Evolutionary conservation across 2,888 invertebrate genomes (phyloP).

Genomic region (Drosophila bunnanda): DNA sequence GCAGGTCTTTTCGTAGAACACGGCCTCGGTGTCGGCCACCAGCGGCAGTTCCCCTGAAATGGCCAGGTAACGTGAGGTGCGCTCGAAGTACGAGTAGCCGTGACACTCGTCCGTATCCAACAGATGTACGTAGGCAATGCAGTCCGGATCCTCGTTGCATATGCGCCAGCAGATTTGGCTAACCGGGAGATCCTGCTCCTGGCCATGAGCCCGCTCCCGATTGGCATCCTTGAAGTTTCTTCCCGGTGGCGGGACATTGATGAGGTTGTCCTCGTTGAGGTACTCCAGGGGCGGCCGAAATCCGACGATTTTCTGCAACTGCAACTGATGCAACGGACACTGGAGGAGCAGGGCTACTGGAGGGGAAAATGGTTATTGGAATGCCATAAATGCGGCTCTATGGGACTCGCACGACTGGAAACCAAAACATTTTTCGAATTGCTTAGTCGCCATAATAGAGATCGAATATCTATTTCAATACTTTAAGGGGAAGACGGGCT

Average conservation of each 20-base stretch:
- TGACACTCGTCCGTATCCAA: constrained; percentile 82
- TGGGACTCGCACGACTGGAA: constrained; percentile 57
- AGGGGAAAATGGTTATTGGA: constrained; percentile 16
- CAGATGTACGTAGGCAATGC: constrained; percentile 83
- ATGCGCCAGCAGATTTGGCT: constrained; percentile 81
- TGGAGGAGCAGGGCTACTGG: constrained; percentile 81
- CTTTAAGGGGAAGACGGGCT: constrained; percentile 11
- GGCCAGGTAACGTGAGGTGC: constrained; percentile 71
- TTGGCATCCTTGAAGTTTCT: constrained; percentile 72
- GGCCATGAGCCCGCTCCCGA: constrained; percentile 33
- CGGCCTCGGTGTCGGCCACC: constrained; percentile 82
- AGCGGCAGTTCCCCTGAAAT: constrained; percentile 74
- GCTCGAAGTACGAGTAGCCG: constrained; percentile 82
- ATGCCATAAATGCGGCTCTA: constrained; percentile 9
- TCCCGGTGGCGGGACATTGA: constrained; percentile 70
- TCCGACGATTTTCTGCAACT: constrained; percentile 84
- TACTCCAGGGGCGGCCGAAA: constrained; percentile 82
- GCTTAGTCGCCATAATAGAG: constrained; percentile 29
- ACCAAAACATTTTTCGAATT: constrained; percentile 54
- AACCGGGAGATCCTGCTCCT: constrained; percentile 41
- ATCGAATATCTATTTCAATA: constrained; percentile 57
- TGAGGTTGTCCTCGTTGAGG: constrained; percentile 74
- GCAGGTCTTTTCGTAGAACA: constrained; percentile 84
- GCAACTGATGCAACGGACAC: constrained; percentile 83
- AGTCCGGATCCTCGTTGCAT: constrained; percentile 82